A percentile compares a stretch with the other conserved stretches of the same genome.
These are phyloP conservation scores for rat (Rattus norvegicus) DNA, from an alignment of 2,113 vertebrate species.

Conservation along the genomic window DNA sequence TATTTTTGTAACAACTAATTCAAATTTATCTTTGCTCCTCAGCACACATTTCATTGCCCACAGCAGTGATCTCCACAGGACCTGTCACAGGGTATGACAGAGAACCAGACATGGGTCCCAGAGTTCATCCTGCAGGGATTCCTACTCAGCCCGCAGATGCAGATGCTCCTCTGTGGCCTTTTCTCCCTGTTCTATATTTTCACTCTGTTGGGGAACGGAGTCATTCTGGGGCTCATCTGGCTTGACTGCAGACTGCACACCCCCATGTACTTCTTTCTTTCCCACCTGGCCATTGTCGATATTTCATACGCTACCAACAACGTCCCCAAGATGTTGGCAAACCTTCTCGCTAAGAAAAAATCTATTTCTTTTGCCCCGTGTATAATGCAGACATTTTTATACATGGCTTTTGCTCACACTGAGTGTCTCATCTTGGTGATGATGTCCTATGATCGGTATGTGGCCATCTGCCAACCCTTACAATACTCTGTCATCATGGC, in stretches of 20 bases:
- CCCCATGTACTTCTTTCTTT: constrained; percentile 82
- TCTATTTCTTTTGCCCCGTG: constrained; percentile 69
- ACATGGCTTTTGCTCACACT: constrained; percentile 75
- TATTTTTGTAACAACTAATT: background rate
- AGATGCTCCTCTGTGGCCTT: constrained; percentile 49
- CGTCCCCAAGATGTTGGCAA: constrained; percentile 76
- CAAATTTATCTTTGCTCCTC: background rate
- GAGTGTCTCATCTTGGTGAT: constrained; percentile 75
- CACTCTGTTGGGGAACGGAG: constrained; percentile 49
- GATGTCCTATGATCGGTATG: constrained; percentile 73
- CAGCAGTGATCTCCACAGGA: background rate
- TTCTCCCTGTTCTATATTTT: constrained; percentile 65
- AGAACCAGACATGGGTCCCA: constrained; percentile 71
- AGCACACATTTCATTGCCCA: background rate
- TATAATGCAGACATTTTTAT: constrained; percentile 73
- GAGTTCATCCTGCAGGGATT: constrained; percentile 80
- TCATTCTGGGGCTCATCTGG: constrained; percentile 72
- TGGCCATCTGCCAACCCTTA: constrained; percentile 75
- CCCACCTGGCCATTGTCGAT: constrained; percentile 71
- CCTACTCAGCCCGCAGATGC: background rate
- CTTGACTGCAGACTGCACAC: constrained; percentile 66
- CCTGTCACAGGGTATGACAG: background rate
- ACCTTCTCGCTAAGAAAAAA: constrained; percentile 53
- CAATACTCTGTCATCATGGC: constrained; percentile 66
- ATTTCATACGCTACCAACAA: constrained; percentile 77